A percentile compares a stretch with the other conserved stretches of the same genome.
Conservation (phyloP, 2,113 vertebrate species). For the Suncus etruscus region DNA sequence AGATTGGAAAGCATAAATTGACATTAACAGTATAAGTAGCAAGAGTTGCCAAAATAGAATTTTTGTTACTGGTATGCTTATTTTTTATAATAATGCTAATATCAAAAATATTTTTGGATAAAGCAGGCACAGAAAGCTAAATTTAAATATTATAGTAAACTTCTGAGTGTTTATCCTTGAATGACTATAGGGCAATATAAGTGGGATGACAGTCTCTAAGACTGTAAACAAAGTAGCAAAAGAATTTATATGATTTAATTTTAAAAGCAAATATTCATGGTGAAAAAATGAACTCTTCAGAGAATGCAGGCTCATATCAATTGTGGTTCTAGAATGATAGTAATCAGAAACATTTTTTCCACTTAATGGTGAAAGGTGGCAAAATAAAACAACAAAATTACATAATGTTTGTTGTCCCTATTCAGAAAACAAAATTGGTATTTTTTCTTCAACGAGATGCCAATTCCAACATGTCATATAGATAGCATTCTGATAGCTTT, state of each 20-base stretch:
- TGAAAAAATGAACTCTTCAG: constrained; percentile 19
- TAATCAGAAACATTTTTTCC: constrained; percentile 28
- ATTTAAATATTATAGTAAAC: neutral
- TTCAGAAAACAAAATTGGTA: constrained; percentile 29
- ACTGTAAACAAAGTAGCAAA: neutral
- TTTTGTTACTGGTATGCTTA: constrained; percentile 26
- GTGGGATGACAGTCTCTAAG: neutral
- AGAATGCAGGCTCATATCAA: neutral
- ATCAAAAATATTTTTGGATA: neutral
- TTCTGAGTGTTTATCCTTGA: neutral
- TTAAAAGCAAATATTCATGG: neutral
- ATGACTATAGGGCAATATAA: neutral
- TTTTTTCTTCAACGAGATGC: neutral
- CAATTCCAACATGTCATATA: neutral
- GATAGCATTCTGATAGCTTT: constrained; percentile 29
- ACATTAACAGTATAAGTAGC: neutral
- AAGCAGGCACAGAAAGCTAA: neutral
- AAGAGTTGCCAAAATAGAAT: neutral
- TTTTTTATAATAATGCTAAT: neutral
- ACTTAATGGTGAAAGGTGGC: constrained; percentile 1
- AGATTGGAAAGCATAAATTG: neutral
- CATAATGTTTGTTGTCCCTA: constrained; percentile 14
- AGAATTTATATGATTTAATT: neutral
- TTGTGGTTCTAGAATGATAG: constrained; percentile 37
- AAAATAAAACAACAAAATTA: neutral